These are phyloP conservation scores for Apogon hyalosoma DNA, from an alignment of 2,797 vertebrate species.

Conservation along the genomic window DNA sequence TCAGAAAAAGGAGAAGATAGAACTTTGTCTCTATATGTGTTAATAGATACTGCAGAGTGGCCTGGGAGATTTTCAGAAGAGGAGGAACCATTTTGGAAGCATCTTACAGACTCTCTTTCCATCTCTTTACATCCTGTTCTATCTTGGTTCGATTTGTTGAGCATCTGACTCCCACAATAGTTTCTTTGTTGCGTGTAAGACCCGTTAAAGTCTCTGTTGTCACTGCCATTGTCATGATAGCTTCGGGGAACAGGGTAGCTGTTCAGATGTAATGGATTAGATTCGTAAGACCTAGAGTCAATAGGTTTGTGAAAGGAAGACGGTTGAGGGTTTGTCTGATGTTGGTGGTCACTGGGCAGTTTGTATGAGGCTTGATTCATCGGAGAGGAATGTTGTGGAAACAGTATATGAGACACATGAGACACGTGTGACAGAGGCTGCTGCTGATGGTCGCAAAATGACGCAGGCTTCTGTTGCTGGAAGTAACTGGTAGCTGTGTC, in stretches of 20 bases:
- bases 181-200: conserved; percentile 55
- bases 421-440: conserved; percentile 39
- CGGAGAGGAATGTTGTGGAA: conserved; percentile 48
- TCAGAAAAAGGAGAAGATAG: conserved; percentile 64
- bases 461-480: conserved; percentile 49
- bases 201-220: conserved; percentile 46
- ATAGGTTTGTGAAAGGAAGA: conserved; percentile 51
- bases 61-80: conserved; percentile 61
- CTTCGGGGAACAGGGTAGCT: conserved; percentile 56
- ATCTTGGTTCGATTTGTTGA: conserved; percentile 44
- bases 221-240: conserved; percentile 45
- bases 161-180: conserved; percentile 42
- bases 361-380: conserved; percentile 57
- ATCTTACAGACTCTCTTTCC: conserved; percentile 41
- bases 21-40: conserved; percentile 47
- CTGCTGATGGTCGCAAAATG: conserved; percentile 36
- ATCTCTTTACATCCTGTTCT: conserved; percentile 35
- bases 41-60: conserved; percentile 43
- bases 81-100: conserved; percentile 66
- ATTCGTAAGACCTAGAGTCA: conserved; percentile 40
- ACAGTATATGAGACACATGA: conserved; percentile 34
- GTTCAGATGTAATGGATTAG: conserved; percentile 57
- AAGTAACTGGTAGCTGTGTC: conserved; percentile 46
- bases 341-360: conserved; percentile 35
- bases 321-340: conserved; percentile 46